These are phyloP conservation scores for Sminthurinus aureus DNA, from an alignment of 2,888 invertebrate genomes.

Conservation along the genomic window DNA sequence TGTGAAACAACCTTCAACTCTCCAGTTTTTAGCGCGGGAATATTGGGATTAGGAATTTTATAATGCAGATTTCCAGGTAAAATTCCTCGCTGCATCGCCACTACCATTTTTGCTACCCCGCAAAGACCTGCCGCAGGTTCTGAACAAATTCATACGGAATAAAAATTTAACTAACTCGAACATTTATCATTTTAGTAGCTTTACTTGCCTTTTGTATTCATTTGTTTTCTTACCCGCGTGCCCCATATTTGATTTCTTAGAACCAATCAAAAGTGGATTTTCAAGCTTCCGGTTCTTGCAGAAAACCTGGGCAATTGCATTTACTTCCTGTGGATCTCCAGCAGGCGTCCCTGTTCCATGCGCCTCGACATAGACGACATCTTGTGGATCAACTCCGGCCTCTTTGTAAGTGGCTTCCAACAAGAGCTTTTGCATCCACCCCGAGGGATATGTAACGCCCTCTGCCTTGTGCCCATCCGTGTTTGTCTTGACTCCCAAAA, in stretches of 20 bases:
- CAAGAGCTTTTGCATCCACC: no score
- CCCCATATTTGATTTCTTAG: conserved; percentile 95
- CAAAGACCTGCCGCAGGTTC: no score
- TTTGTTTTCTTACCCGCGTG: no score
- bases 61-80: conserved; percentile 93
- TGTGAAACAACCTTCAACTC: conserved; percentile 62
- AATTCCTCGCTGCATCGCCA: conserved; percentile 66
- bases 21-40: conserved; percentile 87
- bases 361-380: no score
- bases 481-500: conserved; percentile 86
- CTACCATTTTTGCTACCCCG: conserved; percentile 77
- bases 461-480: no score
- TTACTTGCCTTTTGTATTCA: no score
- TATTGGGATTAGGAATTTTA: conserved; percentile 82
- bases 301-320: conserved; percentile 89
- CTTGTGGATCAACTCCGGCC: conserved; percentile 74
- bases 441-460: conserved; percentile 62
- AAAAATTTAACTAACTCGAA: no score
- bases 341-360: conserved; percentile 88
- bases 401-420: conserved; percentile 74
- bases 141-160: no score
- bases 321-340: conserved; percentile 96
- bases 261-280: conserved; percentile 85
- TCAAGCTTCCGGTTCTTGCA: conserved; percentile 14
- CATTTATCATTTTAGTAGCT: no score